Evolutionary conservation across 2,113 vertebrate species (phyloP), one percentile per base, ranked within the genome.

Genomic region (Narcine bancroftii): DNA sequence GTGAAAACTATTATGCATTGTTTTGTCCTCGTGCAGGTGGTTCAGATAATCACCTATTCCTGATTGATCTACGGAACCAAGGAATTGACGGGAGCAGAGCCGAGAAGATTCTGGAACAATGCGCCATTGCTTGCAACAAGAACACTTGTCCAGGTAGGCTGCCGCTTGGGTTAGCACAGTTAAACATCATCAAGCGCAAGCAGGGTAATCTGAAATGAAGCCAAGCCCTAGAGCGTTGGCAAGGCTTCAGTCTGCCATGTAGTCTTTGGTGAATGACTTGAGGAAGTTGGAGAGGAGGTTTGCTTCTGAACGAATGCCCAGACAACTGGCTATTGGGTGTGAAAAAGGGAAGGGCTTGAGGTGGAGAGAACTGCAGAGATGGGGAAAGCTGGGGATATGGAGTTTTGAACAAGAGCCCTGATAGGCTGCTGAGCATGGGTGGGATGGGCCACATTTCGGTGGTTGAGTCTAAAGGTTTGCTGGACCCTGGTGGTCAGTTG

Each of bases 91-190:
- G 99, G 0, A 96, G 98, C 66, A 95, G 98, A 92, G 98, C 97
- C 0, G 98, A 99, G 95, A 98, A 98, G 92, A 97, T 99, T 92
- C 95, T 99, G 93, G 98, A 99, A 94, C 95, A 97, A 73, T 99
- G 98, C 93, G 96, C 98, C 91, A 97, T 99, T 0, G 97, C 98
- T 65, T 99, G 99, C 94, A 99, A 99, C 95, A 99, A 99, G 95
- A 99, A 99, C 95, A 99, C 98, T 0, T 99, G 99, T 79, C 98
- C 99, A 81, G 98, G 98, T 99, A 94, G 94, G 95, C 29, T 50
- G 3, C 47, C 0, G 5, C 83, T 50, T 92, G 9, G 19, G 21
- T 69, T 65, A 33, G 5, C 26, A 11, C 33, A 15, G 21, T 71
- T 71, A 29, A 42, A 39, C 24, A 42, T 21, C 33, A 19, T 21